Conservation (phyloP, 2,888 invertebrate species). For the Oscheius sp. region DNA sequence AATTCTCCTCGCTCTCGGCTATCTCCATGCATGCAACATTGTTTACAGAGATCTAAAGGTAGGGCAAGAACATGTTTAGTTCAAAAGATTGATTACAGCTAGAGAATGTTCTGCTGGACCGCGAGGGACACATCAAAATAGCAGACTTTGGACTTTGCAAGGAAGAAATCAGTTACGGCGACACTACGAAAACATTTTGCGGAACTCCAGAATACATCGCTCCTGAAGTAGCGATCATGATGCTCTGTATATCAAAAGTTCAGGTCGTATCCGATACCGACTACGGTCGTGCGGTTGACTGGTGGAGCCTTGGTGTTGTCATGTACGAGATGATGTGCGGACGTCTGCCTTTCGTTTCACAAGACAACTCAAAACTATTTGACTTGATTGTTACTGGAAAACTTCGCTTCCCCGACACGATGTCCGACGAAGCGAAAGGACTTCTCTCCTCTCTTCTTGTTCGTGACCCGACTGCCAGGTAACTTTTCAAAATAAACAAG, state of each 20-base stretch:
- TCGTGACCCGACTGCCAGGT: conserved; percentile 88
- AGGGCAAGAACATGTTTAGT: not conserved
- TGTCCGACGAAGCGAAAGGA: conserved; percentile 88
- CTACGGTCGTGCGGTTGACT: conserved; percentile 93
- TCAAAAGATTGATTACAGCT: conserved; percentile 77
- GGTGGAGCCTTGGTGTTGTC: conserved; percentile 96
- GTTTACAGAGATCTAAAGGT: conserved; percentile 97
- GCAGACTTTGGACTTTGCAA: conserved; percentile 99
- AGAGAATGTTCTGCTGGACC: conserved; percentile 95
- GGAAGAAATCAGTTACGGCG: conserved; percentile 96
- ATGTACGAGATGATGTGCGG: conserved; percentile 99
- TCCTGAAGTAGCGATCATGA: conserved; percentile 80
- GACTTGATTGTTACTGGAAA: conserved; percentile 88
- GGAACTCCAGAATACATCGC: conserved; percentile 92
- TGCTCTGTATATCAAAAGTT: not conserved
- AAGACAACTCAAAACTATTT: conserved; percentile 94
- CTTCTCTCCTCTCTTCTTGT: conserved; percentile 88
- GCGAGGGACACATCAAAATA: conserved; percentile 99
- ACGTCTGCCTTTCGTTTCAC: conserved; percentile 95
- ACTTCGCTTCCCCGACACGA: conserved; percentile 79
- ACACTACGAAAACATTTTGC: conserved; percentile 77
- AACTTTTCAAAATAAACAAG: not conserved
- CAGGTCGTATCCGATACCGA: conserved; percentile 93
- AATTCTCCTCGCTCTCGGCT: conserved; percentile 94
- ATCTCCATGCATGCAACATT: conserved; percentile 90